Base-by-base conservation (phyloP, 2,113 vertebrate genomes). In the Cottus gobio region DNA sequence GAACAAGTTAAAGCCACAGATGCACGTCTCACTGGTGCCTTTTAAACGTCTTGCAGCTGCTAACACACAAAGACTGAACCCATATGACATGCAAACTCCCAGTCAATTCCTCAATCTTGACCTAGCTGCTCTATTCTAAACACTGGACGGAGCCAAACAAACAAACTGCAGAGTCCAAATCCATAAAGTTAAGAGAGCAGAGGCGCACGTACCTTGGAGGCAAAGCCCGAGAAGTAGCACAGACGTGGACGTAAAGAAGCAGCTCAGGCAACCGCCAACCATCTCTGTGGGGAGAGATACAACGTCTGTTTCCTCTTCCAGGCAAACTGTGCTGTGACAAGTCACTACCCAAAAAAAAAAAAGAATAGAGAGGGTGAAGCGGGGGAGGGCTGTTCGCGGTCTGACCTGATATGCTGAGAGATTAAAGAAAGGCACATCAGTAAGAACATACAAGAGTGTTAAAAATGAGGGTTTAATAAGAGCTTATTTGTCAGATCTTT, bases 231-330 rank as follows among this genome's bases (percentile, higher is more conserved):
- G n/a, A 2, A 88, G 13, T 1, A 86, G 61, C 46, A 75, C 9
- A 54, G 15, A 22, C 10, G 3, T 9, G 1, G 20, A 0, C 0
- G 13, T 12, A 0, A 64, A 63, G 5, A 61, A 6, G 63, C 10
- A 50, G 36, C 12, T 54, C 24, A 69, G 10, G 10, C 36, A 42
- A 68, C 72, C 69, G 57, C 18, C 86, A 62, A 9, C 0, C 89
- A 90, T 90, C 3, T 68, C 68, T 72, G 31, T 18, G 22, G 2
- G 4, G 26, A 52, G 13, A 77, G 67, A 15, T 71, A 56, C n/a
- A 24, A 6, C 36, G n/a, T 78, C 85, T 89, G 83, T 44, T 89
- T 89, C 88, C 85, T 89, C 79, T 75, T 85, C 76, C 63, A 10
- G 11, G 71, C 30, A 44, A 5, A 66, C 46, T 50, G 42, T 18